Conservation (phyloP, 1,140 invertebrate genomes). For the Drosophila guanche region DNA sequence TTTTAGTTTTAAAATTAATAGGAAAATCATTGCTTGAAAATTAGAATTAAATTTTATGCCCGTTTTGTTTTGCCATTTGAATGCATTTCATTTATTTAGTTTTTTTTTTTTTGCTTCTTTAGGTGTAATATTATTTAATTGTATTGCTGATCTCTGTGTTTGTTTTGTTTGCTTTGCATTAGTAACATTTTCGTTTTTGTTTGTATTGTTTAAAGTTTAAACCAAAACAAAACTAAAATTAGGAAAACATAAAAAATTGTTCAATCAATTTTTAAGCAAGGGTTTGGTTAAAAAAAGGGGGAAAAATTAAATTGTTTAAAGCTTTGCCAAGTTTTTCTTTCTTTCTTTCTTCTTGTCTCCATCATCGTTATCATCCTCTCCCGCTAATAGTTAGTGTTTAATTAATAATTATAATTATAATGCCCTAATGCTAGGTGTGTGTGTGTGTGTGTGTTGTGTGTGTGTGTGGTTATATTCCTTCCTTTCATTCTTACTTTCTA, state of each 20-base stretch:
- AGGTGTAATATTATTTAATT: conserved; percentile 33
- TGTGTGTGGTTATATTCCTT: conserved; percentile 47
- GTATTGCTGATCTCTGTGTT: conserved; percentile 64
- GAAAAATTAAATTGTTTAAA: conserved; percentile 82
- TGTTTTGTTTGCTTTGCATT: conserved; percentile 71
- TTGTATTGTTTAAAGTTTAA: conserved; percentile 61
- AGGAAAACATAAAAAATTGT: conserved; percentile 71
- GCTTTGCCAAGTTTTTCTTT: conserved; percentile 77
- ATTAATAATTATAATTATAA: conserved; percentile 63
- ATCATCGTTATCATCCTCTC: conserved; percentile 28
- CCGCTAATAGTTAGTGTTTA: conserved; percentile 62
- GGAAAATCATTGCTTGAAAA: conserved; percentile 58
- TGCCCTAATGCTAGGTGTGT: conserved; percentile 49
- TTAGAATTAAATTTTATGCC: conserved; percentile 50
- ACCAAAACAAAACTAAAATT: conserved; percentile 73
- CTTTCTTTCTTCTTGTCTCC: conserved; percentile 24
- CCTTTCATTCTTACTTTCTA: conserved; percentile 28
- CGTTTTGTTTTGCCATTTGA: conserved; percentile 12
- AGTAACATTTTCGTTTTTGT: conserved; percentile 59
- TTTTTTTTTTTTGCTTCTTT: conserved; percentile 16
- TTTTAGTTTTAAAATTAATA: conserved; percentile 71
- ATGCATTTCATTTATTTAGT: conserved; percentile 18
- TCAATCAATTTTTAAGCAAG: conserved; percentile 54
- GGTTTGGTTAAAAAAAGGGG: conserved; percentile 42
- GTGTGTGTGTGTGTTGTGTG: conserved; percentile 29